Conservation (phyloP, 1,140 invertebrate species). For the Caenorhabditis remanei region DNA sequence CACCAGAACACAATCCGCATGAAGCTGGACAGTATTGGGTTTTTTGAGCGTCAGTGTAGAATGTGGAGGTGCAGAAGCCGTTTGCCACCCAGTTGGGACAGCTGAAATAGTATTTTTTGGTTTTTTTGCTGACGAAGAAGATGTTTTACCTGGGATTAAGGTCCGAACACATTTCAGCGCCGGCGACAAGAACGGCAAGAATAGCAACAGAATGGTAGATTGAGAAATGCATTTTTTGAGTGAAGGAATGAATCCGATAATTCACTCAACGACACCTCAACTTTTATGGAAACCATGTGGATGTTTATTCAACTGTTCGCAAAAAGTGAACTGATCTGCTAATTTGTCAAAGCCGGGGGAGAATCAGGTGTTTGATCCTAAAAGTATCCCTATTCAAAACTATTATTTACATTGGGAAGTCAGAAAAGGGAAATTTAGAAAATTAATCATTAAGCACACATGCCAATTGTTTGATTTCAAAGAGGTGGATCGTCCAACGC, state of each 20-base stretch:
- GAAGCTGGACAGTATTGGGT: constrained; percentile 16
- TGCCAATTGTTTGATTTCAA: not conserved
- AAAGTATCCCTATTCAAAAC: not conserved
- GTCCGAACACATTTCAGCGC: constrained; percentile 7
- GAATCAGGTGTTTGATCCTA: constrained; percentile 36
- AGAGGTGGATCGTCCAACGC: not conserved
- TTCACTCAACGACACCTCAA: too few relatives aligned
- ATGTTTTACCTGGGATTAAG: not conserved
- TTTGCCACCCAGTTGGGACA: constrained; percentile 21
- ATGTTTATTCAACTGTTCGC: constrained; percentile 5
- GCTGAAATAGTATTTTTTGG: not conserved
- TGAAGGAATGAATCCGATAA: not conserved
- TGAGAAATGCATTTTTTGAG: not conserved
- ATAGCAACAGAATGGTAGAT: not conserved
- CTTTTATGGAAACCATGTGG: not conserved
- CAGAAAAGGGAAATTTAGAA: not conserved
- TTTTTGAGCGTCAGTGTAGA: constrained; percentile 11
- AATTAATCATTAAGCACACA: constrained; percentile 7
- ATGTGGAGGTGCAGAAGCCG: constrained; percentile 4
- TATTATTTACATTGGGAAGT: constrained; percentile 1
- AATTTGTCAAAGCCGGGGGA: not conserved
- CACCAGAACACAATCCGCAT: constrained; percentile 5
- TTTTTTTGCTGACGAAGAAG: too few relatives aligned
- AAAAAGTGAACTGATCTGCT: constrained; percentile 18
- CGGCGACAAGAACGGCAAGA: not conserved